Evolutionary conservation across 2,797 vertebrate genomes (phyloP).

Genomic region (Argentina silus): DNA sequence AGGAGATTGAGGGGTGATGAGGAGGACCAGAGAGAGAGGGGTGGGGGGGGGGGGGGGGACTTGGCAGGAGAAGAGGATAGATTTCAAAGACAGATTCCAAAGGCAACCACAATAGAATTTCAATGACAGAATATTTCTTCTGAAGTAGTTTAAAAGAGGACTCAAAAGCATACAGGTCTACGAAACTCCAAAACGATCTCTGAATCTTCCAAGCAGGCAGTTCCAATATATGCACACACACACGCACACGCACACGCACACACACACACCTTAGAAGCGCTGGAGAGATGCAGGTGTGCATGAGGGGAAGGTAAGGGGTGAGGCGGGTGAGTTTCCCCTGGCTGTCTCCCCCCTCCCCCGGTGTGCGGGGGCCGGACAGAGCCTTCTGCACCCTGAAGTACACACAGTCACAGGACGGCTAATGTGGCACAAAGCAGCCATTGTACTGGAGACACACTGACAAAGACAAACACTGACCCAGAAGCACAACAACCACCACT

Average conservation of each 20-base stretch:
- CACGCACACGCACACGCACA: conserved; percentile 16
- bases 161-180: neutral
- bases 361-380: conserved; percentile 46
- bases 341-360: conserved; percentile 56
- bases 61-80: conserved; percentile 1
- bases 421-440: conserved; percentile 51
- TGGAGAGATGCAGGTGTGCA: conserved; percentile 79
- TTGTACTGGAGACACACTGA: conserved; percentile 43
- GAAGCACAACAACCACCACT: conserved; percentile 41
- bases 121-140: neutral
- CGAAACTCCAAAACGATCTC: neutral
- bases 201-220: neutral
- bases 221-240: neutral
- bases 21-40: neutral
- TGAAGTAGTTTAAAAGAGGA: neutral
- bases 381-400: conserved; percentile 72
- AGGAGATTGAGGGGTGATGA: neutral
- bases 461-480: conserved; percentile 3
- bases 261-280: conserved; percentile 76
- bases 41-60: neutral
- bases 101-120: conserved; percentile 20
- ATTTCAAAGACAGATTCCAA: conserved; percentile 39
- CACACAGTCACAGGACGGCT: conserved; percentile 60
- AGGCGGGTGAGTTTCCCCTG: conserved; percentile 47
- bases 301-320: conserved; percentile 69